phyloP scores from a whole-genome alignment of 2,797 vertebrate genomes.

The Orestias chungarensis region DNA sequence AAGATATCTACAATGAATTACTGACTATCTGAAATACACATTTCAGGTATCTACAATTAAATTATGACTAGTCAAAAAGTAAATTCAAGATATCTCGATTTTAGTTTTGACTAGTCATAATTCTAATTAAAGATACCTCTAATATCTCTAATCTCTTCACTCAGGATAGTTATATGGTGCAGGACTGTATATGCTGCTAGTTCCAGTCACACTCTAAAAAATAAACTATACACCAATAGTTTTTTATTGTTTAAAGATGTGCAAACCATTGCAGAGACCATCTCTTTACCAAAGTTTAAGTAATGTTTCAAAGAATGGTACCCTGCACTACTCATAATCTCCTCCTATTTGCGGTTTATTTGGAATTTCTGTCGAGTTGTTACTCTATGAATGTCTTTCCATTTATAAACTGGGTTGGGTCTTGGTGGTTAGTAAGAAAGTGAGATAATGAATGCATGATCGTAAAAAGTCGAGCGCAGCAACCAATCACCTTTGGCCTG shows the following conservation, averaged over 20 bases:
- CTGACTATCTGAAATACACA: no score
- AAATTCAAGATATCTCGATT: no score
- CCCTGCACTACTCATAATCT: background rate
- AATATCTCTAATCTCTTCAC: no score
- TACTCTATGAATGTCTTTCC: background rate
- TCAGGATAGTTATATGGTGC: no score
- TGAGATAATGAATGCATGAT: background rate
- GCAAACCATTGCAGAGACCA: background rate
- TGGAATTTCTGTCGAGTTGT: background rate
- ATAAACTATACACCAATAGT: background rate
- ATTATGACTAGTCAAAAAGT: no score
- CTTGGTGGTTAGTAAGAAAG: background rate
- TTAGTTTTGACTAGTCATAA: no score
- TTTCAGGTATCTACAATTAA: no score
- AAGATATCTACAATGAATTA: no score
- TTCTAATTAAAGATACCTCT: no score
- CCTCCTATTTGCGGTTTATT: background rate
- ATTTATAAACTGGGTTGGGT: background rate
- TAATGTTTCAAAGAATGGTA: background rate
- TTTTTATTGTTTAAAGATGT: background rate
- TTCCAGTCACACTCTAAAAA: background rate
- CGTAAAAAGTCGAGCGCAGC: background rate
- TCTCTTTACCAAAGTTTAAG: background rate
- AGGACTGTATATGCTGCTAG: no score
- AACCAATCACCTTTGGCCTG: conserved; percentile 8